These are phyloP conservation scores for Holacanthus passer DNA, from an alignment of 2,113 vertebrate species.

Conservation along the genomic window DNA sequence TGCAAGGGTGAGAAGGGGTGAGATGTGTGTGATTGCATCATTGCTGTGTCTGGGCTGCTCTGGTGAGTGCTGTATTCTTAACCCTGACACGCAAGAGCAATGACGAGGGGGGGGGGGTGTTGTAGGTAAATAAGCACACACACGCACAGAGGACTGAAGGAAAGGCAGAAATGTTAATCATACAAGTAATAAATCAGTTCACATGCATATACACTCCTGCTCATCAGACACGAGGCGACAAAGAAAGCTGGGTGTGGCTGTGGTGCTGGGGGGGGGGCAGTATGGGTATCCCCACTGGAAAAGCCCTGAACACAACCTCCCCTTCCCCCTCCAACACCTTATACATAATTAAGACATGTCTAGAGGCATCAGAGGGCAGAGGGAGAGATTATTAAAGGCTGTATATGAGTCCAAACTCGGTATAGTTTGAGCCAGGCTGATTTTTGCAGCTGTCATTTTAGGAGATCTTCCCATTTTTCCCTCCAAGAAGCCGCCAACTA, in stretches of 20 bases:
- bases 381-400: conserved; percentile 42
- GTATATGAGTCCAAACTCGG: conserved; percentile 36
- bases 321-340: conserved; percentile 48
- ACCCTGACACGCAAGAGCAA: conserved; percentile 50
- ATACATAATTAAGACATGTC: conserved; percentile 70
- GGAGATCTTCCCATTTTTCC: conserved; percentile 18
- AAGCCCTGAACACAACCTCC: conserved; percentile 62
- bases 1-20: neutral
- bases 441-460: conserved; percentile 56
- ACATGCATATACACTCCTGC: conserved; percentile 44
- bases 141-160: conserved; percentile 2
- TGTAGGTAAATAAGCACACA: conserved; percentile 20
- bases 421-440: conserved; percentile 11
- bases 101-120: neutral
- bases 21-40: conserved; percentile 65
- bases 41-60: conserved; percentile 62
- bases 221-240: conserved; percentile 51
- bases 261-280: conserved; percentile 20
- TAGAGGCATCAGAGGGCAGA: conserved; percentile 36
- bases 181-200: conserved; percentile 43
- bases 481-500: neutral
- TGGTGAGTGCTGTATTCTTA: conserved; percentile 65
- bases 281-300: conserved; percentile 71
- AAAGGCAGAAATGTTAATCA: conserved; percentile 35
- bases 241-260: conserved; percentile 68